Base-by-base conservation (phyloP, 1,140 invertebrate genomes). In the Drosophila sproati region DNA sequence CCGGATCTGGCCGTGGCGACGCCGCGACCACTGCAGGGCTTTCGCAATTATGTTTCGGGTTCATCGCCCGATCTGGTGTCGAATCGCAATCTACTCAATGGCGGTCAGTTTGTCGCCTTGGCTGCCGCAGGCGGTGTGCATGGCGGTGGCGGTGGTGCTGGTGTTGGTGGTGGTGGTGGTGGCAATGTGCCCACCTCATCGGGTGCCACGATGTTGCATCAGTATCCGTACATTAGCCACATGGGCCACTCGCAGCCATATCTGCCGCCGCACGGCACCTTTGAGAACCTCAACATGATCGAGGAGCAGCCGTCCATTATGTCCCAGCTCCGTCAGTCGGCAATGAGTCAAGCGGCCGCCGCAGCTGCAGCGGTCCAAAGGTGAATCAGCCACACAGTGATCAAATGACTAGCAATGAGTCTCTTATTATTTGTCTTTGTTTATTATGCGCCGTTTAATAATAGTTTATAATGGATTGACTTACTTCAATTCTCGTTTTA, bases 11-110 rank as follows among this genome's bases (percentile, higher is more conserved):
- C 96, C 0, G 94, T 95, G 8, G 95, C 95, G 3, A 94, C 94
- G 34, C 94, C 94, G 52, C 88, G 94, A 32, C 77, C 88, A 2
- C 7, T 92, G 35, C 77, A 91, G 31, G 94, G 94, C 0, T 94
- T 94, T 71, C 94, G 94, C 31, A 93, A 94, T 12, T 94, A 96
- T 77, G 95, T 96, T 2, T 95, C 95, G 5, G 96, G 95, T 1
- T 96, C 95, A 5, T 96, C 96, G 92, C 96, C 96, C 0, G 96
- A 97, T 93, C 92, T 97, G 67, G 95, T 96, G 0, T 96, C 96
- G 3, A 95, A 95, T 31, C 93, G 95, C 56, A 94, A 93, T 28
- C 93, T 95, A 20, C 80, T 95, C 39, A 95, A 94, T 66, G 82
- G 78, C 29, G 85, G 79, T 0, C 80, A 82, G 67, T 93, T 71